Conservation (phyloP, 2,113 vertebrate species). For the Acinonyx jubatus region DNA sequence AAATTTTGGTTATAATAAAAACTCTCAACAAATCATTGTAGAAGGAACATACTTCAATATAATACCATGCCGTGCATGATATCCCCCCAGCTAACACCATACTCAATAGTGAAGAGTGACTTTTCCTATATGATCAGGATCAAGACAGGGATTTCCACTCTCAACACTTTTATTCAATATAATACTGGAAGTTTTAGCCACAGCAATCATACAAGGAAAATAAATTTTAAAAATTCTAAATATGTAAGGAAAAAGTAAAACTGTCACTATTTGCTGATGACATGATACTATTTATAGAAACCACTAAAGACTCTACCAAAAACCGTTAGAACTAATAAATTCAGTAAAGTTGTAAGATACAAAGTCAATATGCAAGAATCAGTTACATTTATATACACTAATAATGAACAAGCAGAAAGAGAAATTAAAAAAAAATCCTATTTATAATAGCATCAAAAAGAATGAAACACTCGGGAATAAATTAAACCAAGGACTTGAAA, state of each 20-base stretch:
- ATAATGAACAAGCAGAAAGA: no score
- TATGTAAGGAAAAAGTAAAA: background rate
- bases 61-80: background rate
- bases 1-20: background rate
- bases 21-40: background rate
- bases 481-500: no score
- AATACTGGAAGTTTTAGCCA: background rate
- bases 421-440: no score
- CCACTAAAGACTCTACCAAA: no score
- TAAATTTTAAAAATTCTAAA: background rate
- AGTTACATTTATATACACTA: no score
- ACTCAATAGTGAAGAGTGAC: background rate
- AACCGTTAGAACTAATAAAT: no score
- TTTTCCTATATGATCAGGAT: background rate
- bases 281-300: no score
- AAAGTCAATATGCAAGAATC: no score
- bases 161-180: background rate
- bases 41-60: background rate
- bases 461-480: no score
- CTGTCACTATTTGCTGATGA: background rate
- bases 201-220: background rate
- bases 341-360: no score
- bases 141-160: background rate
- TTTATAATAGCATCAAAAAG: no score
- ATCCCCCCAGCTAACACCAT: background rate